Evolutionary conservation across 2,113 vertebrate genomes (phyloP), one percentile per base, ranked within the genome.

Genomic region (Echinops telfairi): DNA sequence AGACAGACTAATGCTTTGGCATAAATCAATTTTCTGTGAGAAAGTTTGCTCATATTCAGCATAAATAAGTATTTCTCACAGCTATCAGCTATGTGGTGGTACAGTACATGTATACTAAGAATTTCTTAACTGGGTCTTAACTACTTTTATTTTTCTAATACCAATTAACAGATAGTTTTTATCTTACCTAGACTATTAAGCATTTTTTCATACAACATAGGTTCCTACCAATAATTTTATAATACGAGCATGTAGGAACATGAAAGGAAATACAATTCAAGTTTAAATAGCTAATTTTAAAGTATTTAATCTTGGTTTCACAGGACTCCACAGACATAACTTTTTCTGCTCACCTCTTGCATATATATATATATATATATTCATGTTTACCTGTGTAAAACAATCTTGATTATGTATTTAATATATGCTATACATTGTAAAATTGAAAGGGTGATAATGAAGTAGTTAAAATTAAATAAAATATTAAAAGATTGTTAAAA

Each of bases 161-260:
- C 7, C 10, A 88, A 82, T 58, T 78, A 19, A 85, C 86, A 60
- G 23, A 22, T 11, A 33, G 5, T 68, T 83, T 70, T 83, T 31
- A 81, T n/a, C 68, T 81, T 71, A 92, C 14, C 14, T 53, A 83
- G 25, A 33, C 78, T 90, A 88, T 73, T 80, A 53, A 73, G 78
- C 64, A 14, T 6, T 70, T 40, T 78, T 80, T 27, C 58, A 83
- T 19, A 68, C 19, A 82, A n/a, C 58, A 92, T 19, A 92, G 38
- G 22, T 36, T 83, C 66, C 78, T 91, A 68, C 29, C 47, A 89
- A 76, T 38, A 91, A 83, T 86, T 83, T 77, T 47, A 53, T 83
- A 70, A 76, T 38, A 58, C 4, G 68, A 89, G 27, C 20, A 16
- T 77, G 38, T 29, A 43, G 29, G 38, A 77, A 77, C 38, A 23